phyloP scores from a whole-genome alignment of 2,797 vertebrate genomes.

The Crenuchus spilurus region DNA sequence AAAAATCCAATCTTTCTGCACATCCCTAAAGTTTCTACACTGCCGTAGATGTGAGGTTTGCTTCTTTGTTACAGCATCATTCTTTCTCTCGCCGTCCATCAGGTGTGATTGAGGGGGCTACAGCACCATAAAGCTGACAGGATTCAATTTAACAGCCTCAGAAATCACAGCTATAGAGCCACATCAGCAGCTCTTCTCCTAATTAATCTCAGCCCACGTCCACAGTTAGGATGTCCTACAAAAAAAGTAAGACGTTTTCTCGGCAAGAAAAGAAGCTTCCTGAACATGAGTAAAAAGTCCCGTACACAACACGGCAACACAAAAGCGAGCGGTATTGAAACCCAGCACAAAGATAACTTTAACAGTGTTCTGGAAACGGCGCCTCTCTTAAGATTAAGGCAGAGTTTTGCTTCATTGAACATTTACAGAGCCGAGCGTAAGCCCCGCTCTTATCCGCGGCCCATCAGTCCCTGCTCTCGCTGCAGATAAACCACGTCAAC shows the following conservation, averaged over 20 bases:
- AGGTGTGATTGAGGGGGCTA: not conserved
- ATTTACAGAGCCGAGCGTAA: not conserved
- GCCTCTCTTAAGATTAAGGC: not conserved
- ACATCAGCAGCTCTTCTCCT: not conserved
- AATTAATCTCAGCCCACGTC: not conserved
- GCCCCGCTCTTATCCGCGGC: not conserved
- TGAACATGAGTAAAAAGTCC: not conserved
- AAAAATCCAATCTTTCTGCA: too few relatives aligned
- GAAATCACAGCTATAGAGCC: not conserved
- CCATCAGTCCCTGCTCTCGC: not conserved
- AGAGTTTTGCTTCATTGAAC: constrained; percentile 5
- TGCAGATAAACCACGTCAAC: not conserved
- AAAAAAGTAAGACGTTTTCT: not conserved
- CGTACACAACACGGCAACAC: not conserved
- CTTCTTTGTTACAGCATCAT: not conserved
- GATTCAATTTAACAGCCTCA: constrained; percentile 14
- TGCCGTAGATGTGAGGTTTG: too few relatives aligned
- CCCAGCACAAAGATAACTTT: not conserved
- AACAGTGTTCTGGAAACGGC: not conserved
- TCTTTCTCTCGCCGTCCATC: not conserved
- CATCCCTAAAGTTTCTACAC: too few relatives aligned
- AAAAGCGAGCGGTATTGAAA: not conserved
- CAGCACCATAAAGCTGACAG: not conserved
- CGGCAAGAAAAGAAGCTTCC: not conserved
- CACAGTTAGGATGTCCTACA: not conserved